These are phyloP conservation scores for Melanerpes aurifrons DNA, from an alignment of 2,113 vertebrate genomes.

Conservation along the genomic window DNA sequence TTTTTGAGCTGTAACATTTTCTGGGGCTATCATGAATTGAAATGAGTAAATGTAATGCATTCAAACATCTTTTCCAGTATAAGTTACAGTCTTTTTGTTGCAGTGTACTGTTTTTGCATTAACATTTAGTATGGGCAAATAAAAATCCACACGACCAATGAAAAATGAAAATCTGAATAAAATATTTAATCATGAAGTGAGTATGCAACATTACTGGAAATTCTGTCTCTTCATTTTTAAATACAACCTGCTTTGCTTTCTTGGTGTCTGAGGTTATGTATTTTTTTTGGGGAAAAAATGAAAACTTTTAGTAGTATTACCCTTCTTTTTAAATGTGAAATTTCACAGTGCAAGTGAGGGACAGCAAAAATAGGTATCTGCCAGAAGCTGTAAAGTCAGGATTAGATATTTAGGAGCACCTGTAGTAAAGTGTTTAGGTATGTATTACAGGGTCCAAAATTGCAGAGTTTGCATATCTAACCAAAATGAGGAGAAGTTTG, in stretches of 20 bases:
- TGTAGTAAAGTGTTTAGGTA: not conserved
- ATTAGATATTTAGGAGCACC: not conserved
- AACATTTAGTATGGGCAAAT: not conserved
- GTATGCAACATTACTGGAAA: not conserved
- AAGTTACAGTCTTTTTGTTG: not conserved
- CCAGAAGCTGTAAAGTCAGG: not conserved
- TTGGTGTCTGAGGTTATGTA: not conserved
- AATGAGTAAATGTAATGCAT: not conserved
- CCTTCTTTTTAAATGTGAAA: not conserved
- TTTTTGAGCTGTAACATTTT: not conserved
- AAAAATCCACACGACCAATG: not conserved
- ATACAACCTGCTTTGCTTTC: not conserved
- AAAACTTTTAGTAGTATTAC: not conserved
- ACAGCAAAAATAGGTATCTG: not conserved
- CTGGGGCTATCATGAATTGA: not conserved
- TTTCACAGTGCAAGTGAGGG: not conserved
- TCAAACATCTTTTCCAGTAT: not conserved
- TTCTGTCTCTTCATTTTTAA: not conserved
- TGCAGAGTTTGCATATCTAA: accelerated
- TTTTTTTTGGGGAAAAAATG: not conserved
- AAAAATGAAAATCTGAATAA: not conserved
- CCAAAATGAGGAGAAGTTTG: not conserved
- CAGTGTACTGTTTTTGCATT: not conserved
- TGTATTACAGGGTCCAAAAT: not conserved
- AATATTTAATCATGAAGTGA: not conserved